Base-by-base conservation (phyloP, 92 coral and sea anemone genomes). In the Heliopora coerulea region DNA sequence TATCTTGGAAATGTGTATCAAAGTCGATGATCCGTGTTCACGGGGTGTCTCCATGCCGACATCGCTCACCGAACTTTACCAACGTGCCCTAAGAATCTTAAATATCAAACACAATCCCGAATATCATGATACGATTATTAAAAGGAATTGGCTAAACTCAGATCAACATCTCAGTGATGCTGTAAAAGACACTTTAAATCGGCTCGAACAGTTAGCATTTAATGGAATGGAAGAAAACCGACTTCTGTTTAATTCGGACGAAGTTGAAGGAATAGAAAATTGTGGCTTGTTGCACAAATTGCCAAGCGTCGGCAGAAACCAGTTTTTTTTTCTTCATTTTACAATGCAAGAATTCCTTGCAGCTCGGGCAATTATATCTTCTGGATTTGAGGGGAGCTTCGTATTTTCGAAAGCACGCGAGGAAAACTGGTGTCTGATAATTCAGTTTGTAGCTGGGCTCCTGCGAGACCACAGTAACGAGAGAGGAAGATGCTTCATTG, bases 281-380 rank as follows among this genome's bases (percentile, higher is more conserved):
- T 18, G 30, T 8, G 54, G 72, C 8, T 65, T 65, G 33, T 30
- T 27, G 24, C 2, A 61, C 34, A 24, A 1, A 39, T 40, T 65
- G 20, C 56, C 72, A 8, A 42, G 21, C 7, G 54, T 33, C 26
- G 0, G 12, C 27, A 50, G 26, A 65, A 18, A 9, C 0, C 72
- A 65, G 25, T 23, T 35, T 65, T 65, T 50, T 26, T 65, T 65
- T 42, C 37, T 23, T 40, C 72, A 65, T 21, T 42, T 65, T 21
- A 65, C 72, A 3, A 21, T 65, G 14, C 72, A 65, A 65, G 72
- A 65, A 42, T 65, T 65, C 27, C 72, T 65, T 25, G 72, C 72
- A 13, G 72, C 72, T n/a, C 37, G 20, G 27, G 24, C 37, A n/a
- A 19, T 65, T 0, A 25, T 35, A 0, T 50, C 37, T 35, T 35